Evolutionary conservation across 2,888 invertebrate genomes (phyloP).

Genomic region (Vanessa cardui): DNA sequence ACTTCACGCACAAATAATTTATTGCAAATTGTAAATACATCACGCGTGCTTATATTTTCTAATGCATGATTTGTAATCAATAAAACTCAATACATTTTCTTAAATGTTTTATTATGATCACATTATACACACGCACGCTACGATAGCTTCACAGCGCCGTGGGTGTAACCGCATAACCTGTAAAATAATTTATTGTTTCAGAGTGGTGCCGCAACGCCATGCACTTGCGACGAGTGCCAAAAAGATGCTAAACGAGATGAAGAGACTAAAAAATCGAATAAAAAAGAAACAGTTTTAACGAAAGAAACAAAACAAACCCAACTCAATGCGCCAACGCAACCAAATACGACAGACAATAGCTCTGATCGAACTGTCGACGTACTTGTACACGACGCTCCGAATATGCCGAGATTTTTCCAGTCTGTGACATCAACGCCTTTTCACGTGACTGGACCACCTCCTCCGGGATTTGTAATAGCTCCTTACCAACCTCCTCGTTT

Average conservation of each 20-base stretch:
- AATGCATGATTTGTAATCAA: conserved; percentile 20
- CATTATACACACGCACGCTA: conserved; percentile 21
- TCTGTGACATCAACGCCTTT: conserved; percentile 71
- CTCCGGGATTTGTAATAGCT: conserved; percentile 72
- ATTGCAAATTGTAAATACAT: neutral
- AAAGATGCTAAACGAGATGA: conserved; percentile 50
- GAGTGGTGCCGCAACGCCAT: conserved; percentile 74
- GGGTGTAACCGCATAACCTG: conserved; percentile 8
- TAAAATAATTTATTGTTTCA: conserved; percentile 53
- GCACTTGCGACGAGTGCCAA: conserved; percentile 75
- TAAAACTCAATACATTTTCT: neutral
- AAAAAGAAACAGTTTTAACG: conserved; percentile 48
- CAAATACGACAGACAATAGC: conserved; percentile 60
- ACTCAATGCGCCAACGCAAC: conserved; percentile 52
- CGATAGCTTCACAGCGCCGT: conserved; percentile 11
- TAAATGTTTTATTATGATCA: neutral
- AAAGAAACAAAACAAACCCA: conserved; percentile 50
- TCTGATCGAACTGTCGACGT: conserved; percentile 73
- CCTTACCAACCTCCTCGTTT: conserved; percentile 71
- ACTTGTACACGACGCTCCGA: conserved; percentile 74
- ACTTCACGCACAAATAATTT: neutral
- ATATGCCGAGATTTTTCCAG: conserved; percentile 73
- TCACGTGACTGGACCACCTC: conserved; percentile 66
- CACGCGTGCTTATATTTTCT: conserved; percentile 6
- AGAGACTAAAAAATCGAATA: conserved; percentile 45